Base-by-base conservation (phyloP, 92 coral and sea anemone species). In the Actinostola sp. region DNA sequence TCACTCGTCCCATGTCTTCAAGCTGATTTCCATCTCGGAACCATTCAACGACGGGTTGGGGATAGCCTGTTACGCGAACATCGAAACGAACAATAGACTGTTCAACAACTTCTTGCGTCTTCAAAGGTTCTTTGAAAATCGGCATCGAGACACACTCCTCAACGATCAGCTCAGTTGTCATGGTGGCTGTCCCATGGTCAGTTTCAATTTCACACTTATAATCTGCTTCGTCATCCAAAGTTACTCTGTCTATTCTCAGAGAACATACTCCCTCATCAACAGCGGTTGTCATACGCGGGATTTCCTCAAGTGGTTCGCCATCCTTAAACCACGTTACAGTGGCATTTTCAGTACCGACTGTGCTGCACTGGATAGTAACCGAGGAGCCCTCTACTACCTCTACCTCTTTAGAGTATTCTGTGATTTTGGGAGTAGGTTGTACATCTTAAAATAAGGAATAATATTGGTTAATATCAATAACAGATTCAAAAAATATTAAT, bases 381-480 rank as follows among this genome's bases (percentile, higher is more conserved):
- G 90, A 66, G 66, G 89, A 84, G 17, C 98, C 97, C 51, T 94
- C 97, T 3, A 92, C 87, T 45, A 94, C 97, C 35, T 94, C 98
- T 26, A 85, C 58, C 55, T 90, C 96, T 34, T 90, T 92, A 20
- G 89, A 66, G 30, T 82, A 80, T 35, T 81, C 88, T 16, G 59
- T 72, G 30, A 89, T 71, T 49, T 79, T 63, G 33, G 90, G 90
- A 29, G 81, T 85, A 29, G 72, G 43, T 39, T 71, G 72, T 72
- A 52, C 72, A 30, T 23, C 73, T 63, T 35, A 14, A 63, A 63
- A 61, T 8, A 61, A 23, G 21, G 24, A 14, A 26, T 25, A 16
- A 38, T 28, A 32, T 32, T 31, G 57, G 4, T 17, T 8, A 25
- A 25, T 3, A 23, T 17, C 7, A 2, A 30, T 29, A 56, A 56